Percentiles rank a stretch among this genome's conserved stretches.
These are phyloP conservation scores for Phaetusa simplex DNA, from an alignment of 2,113 vertebrate species.

Conservation along the genomic window DNA sequence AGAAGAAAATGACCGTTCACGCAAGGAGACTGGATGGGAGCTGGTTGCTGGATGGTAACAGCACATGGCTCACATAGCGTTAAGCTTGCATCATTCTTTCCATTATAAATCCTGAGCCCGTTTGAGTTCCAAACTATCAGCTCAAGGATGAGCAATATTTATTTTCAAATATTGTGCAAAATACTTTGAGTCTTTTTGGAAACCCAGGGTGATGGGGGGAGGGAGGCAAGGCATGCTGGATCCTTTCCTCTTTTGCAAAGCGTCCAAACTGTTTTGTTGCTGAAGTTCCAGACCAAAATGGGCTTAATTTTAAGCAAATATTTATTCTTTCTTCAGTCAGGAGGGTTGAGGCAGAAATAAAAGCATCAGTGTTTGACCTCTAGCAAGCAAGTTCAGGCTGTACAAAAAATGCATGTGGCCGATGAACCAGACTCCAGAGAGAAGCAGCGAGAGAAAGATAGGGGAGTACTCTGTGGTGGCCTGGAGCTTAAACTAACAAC, in stretches of 20 bases:
- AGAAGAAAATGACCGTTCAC: neutral
- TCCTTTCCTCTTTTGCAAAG: slow-evolving; percentile 40
- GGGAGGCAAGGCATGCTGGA: slow-evolving; percentile 5
- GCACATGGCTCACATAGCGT: slow-evolving; percentile 41
- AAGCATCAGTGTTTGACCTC: slow-evolving; percentile 60
- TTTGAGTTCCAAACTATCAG: slow-evolving; percentile 35
- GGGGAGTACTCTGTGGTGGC: neutral
- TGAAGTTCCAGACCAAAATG: slow-evolving; percentile 55
- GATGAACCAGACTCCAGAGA: slow-evolving; percentile 3
- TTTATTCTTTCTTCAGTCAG: slow-evolving; percentile 56
- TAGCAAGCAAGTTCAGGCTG: slow-evolving; percentile 43
- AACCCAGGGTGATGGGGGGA: neutral
- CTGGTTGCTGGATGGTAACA: slow-evolving; percentile 38
- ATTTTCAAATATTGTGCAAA: slow-evolving; percentile 70
- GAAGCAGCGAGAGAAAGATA: neutral
- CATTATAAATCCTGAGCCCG: slow-evolving; percentile 7
- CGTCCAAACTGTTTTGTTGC: slow-evolving; percentile 34
- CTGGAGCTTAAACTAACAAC: neutral
- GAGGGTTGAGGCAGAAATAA: slow-evolving; percentile 53
- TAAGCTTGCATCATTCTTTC: slow-evolving; percentile 59
- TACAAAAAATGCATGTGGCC: slow-evolving; percentile 2
- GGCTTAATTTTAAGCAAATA: slow-evolving; percentile 65
- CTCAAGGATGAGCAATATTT: slow-evolving; percentile 67
- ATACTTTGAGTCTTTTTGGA: slow-evolving; percentile 54
- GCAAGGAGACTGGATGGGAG: neutral